Evolutionary conservation across 2,888 invertebrate genomes (phyloP), one percentile per base, ranked within the genome.

Genomic region (Apodemia mormo): DNA sequence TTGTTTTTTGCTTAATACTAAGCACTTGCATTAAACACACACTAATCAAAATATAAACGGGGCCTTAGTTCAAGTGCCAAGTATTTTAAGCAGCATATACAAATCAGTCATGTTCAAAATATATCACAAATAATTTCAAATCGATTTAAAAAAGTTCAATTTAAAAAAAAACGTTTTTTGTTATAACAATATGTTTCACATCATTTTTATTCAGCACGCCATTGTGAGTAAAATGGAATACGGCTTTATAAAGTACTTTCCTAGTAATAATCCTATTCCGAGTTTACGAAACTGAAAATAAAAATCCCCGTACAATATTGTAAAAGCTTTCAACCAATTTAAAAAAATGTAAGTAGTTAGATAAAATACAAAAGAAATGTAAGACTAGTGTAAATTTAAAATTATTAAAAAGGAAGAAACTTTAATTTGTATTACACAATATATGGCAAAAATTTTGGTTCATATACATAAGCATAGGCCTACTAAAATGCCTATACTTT

Each of bases 81-180:
- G 30, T 33, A 61, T 12, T 33, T 12, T 30, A 61, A 30, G 22
- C 29, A 12, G 61, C 10, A 49, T 49, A 33, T 33, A 61, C 61
- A 61, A 33, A 61, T 61, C 61, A 61, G 61, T 61, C 61, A 61
- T 61, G 6, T 33, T 33, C 12, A 33, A 61, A 61, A 12, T 61
- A 33, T 61, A 61, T 61, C 61, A 61, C 61, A 61, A 61, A 30
- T 61, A 30, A 29, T 56, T 58, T 61, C 33, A 33, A 33, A 30
- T 61, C 6, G 33, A 30, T 61, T 33, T 14, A 49, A 40, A 40
- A 49, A 14, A 5, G 49, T 49, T 49, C 1, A 14, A 49, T 14
- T 14, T 49, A n/a, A 49, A 5, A 49, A 49, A 49, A 49, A n/a
- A 14, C 40, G 12, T 49, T 49, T 49, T 49, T 14, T 14, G 14